Evolutionary conservation across 2,888 invertebrate genomes (phyloP), one percentile per base, ranked within the genome.

Genomic region (Ectobius pallidus): DNA sequence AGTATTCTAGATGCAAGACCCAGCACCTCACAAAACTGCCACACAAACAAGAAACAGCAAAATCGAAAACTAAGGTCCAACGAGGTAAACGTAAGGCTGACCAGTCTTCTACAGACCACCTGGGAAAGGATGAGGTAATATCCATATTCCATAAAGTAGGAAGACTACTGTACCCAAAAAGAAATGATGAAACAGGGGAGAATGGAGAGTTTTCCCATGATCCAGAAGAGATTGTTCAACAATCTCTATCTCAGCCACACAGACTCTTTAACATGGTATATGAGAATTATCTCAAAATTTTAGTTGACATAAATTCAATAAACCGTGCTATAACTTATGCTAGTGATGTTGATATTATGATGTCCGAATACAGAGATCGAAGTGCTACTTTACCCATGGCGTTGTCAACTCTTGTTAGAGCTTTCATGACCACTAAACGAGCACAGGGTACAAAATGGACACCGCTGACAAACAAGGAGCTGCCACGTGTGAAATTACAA

Each of bases 91-190:
- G 7, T 7, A 34, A 34, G 11, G 11, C 6, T 34, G 34, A 34
- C 7, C 11, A 7, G 11, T 7, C 6, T 7, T 7, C 34, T 34
- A 7, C 11, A 34, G 34, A 34, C 6, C 34, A 7, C 6, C 6
- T 14, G 27, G 30, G 16, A 16, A 58, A 58, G 16, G 58, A 58
- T 25, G 3, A 2, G n/a, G 27, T 30, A n/a, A 22, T 58, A n/a
- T 30, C 58, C 7, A 58, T 58, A n/a, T 58, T 58, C 30, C 58
- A 58, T n/a, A 14, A 30, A 58, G 58, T 58, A 30, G 58, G 58
- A n/a, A 27, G 58, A 20, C 18, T 58, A 30, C n/a, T 58, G 58
- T 58, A 58, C 30, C 58, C 58, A 58, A 58, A 58, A 58, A 58
- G 30, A 34, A 34, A 7, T 34, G 7, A 34, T 7, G 34, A 7